Conservation (phyloP, 2,888 invertebrate species). For the Aleiodes testaceus region DNA sequence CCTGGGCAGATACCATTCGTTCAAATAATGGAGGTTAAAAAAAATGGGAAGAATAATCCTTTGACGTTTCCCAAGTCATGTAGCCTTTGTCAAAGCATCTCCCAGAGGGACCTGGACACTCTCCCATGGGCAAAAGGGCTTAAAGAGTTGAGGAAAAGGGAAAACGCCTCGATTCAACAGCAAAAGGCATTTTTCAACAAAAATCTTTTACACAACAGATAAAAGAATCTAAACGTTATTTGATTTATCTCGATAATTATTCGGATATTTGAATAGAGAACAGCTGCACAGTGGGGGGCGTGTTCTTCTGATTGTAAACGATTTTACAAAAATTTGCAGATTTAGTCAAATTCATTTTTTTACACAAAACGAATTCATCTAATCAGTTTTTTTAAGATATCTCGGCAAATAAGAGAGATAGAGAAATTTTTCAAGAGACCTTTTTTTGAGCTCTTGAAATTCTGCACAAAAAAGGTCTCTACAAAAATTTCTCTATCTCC, state of each 20-base stretch:
- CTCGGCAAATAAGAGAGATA: too few species aligned
- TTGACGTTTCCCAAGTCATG: conserved; percentile 66
- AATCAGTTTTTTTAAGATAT: too few species aligned
- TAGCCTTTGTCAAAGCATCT: conserved; percentile 57
- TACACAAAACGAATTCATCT: too few species aligned
- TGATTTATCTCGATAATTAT: conserved; percentile 23
- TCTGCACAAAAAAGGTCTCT: too few species aligned
- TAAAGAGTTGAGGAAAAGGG: conserved; percentile 60
- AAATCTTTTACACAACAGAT: conserved; percentile 11
- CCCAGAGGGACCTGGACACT: conserved; percentile 59
- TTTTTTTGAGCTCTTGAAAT: too few species aligned
- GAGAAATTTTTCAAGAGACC: too few species aligned
- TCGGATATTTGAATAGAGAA: background rate
- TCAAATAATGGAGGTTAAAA: conserved; percentile 21
- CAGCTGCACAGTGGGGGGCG: conserved; percentile 20
- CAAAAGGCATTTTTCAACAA: background rate
- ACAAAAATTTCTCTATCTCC: too few species aligned
- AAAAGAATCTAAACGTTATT: conserved; percentile 24
- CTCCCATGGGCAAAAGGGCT: conserved; percentile 60
- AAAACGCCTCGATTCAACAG: conserved; percentile 31
- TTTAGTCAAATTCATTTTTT: too few species aligned
- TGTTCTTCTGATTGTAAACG: background rate
- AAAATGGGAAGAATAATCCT: conserved; percentile 61
- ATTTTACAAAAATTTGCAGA: background rate
- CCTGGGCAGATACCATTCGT: conserved; percentile 40